phyloP scores from a whole-genome alignment of 2,113 vertebrate species.

The Melozone crissalis region DNA sequence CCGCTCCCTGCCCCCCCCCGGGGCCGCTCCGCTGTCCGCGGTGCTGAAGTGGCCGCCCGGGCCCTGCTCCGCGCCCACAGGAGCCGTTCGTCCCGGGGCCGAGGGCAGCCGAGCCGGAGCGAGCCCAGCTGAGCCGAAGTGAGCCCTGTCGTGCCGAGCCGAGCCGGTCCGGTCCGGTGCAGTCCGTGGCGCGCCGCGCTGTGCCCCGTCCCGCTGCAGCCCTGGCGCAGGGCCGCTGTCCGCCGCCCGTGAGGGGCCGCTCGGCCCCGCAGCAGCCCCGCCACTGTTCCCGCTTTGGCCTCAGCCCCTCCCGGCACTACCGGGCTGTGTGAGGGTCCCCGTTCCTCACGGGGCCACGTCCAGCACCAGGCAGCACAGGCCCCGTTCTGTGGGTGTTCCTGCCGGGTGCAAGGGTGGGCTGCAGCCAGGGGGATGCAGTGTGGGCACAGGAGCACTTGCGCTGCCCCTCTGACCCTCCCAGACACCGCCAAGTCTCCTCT shows the following conservation, averaged over 20 bases:
- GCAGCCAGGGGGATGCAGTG: neutral
- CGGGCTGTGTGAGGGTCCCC: neutral
- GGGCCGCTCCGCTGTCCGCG: constrained; percentile 58
- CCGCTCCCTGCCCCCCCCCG: no score
- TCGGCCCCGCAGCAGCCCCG: neutral
- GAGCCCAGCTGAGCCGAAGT: neutral
- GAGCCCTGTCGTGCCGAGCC: neutral
- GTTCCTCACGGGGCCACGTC: neutral
- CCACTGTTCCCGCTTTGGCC: neutral
- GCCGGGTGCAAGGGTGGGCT: neutral
- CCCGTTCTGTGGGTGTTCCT: neutral
- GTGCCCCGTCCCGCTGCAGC: constrained; percentile 4
- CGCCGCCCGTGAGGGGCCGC: neutral
- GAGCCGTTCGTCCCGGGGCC: neutral
- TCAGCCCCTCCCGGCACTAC: neutral
- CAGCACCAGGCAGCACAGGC: neutral
- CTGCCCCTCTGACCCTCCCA: neutral
- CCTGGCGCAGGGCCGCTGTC: neutral
- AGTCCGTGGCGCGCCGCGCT: neutral
- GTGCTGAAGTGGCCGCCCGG: constrained; percentile 64
- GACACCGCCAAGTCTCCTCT: neutral
- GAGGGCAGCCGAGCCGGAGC: neutral
- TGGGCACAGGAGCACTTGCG: neutral
- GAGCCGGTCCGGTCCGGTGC: neutral
- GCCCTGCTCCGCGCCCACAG: neutral